A percentile compares a stretch with the other conserved stretches of the same genome.
Evolutionary conservation across 2,888 invertebrate genomes (phyloP).

Genomic region (Aphodius sticticus): DNA sequence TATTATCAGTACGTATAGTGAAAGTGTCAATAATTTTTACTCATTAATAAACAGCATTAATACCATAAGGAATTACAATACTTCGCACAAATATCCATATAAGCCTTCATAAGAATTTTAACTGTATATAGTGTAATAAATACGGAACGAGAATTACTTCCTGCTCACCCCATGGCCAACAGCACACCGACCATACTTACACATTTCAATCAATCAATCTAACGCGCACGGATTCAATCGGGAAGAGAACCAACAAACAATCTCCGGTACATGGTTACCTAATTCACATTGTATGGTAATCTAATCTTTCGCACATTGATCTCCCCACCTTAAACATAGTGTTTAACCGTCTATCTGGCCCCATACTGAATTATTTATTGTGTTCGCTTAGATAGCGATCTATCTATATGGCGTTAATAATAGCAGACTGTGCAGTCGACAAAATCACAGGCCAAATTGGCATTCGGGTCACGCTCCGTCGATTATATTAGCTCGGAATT

Average conservation of each 20-base stretch:
- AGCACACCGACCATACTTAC: not conserved
- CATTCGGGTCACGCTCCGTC: not conserved
- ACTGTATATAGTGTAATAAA: not conserved
- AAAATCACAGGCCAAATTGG: not conserved
- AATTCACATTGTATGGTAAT: not conserved
- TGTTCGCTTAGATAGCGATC: not conserved
- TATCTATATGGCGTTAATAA: not conserved
- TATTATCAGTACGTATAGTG: not conserved
- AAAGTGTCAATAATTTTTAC: not conserved
- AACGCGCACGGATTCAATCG: not conserved
- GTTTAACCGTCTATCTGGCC: not conserved
- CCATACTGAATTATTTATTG: not conserved
- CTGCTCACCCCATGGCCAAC: not conserved
- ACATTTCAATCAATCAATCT: not conserved
- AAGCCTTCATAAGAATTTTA: not conserved
- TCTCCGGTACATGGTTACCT: not conserved
- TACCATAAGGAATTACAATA: not conserved
- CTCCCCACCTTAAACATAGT: not conserved
- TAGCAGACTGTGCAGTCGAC: not conserved
- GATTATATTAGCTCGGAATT: not conserved
- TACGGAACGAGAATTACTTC: not conserved
- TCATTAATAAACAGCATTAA: not conserved
- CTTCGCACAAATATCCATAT: not conserved
- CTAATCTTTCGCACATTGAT: conserved; percentile 4
- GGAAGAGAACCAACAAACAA: not conserved